Base-by-base conservation (phyloP, 2,888 invertebrate species). In the Acronicta alni region DNA sequence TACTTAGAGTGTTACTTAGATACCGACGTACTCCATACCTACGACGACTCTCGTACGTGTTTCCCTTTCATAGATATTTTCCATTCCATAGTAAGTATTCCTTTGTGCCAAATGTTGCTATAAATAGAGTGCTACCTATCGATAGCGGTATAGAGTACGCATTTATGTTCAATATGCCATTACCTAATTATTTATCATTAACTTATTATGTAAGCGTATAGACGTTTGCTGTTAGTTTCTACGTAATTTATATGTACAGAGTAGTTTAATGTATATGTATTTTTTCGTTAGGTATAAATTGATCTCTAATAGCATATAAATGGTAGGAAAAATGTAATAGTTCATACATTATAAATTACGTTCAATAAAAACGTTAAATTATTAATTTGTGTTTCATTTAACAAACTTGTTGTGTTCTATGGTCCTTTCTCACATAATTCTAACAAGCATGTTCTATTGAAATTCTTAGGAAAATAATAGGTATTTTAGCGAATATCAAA, bases 341-440 rank as follows among this genome's bases (percentile, higher is more conserved):
- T 86, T 62, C 57, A 72, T 72, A 75, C 67, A 78, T 64, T 87
- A 90, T 89, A 85, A 89, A 92, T 92, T 91, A 86, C 90, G 92
- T 92, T 92, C 89, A 93, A 91, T 93, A 92, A 93, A 91, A 93
- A 89, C 85, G 91, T 91, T 93, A 92, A 83, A 81, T 87, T 87
- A 89, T 87, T 83, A 62, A 64, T 62, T 71, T 63, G 77, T 67
- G 73, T 88, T 86, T 87, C 38, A 66, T 81, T 72, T 10, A 49
- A 38, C 17, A 32, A 35, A 17, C 8, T 10, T n/a, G 5, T 0
- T n/a, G 9, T 38, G 30, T 37, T 12, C 9, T 26, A 35, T 37
- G 44, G 37, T 51, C 17, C 44, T 43, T 16, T 48, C 35, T 23
- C 10, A 16, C 52, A 45, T 43, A 51, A 37, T 37, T 45, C 10